Evolutionary conservation across 2,888 invertebrate genomes (phyloP).

Genomic region (Acrocyrtus sp.): DNA sequence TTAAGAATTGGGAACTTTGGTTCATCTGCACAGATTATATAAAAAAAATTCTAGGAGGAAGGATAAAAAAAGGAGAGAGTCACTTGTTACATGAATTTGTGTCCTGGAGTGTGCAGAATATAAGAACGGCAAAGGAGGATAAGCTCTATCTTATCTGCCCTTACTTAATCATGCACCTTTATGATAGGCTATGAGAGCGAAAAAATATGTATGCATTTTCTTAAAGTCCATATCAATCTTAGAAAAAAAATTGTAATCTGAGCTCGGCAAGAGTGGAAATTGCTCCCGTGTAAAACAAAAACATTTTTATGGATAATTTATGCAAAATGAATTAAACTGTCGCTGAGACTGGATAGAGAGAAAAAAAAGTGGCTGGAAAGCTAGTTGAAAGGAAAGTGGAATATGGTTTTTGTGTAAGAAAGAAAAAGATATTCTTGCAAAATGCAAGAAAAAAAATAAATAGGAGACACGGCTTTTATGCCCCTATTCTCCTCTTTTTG

Average conservation of each 20-base stretch:
- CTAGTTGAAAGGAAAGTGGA: neutral
- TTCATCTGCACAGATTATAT: too few species aligned
- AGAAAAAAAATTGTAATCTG: neutral
- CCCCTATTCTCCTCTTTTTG: too few species aligned
- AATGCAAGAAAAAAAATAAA: too few species aligned
- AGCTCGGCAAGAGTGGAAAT: neutral
- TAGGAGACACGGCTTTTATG: too few species aligned
- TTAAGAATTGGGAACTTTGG: slow-evolving; percentile 23
- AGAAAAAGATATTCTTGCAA: too few species aligned
- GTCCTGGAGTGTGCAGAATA: neutral
- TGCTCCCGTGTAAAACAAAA: too few species aligned
- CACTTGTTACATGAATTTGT: slow-evolving; percentile 14
- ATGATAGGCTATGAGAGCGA: slow-evolving; percentile 8
- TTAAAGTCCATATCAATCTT: slow-evolving; percentile 31
- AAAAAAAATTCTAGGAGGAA: too few species aligned
- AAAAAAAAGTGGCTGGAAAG: neutral
- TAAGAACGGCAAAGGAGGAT: neutral
- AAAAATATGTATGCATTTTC: neutral
- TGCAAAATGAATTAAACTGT: slow-evolving; percentile 40
- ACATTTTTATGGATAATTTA: slow-evolving; percentile 35
- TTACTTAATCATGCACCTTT: slow-evolving; percentile 37
- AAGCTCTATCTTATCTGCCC: slow-evolving; percentile 1
- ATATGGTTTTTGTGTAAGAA: neutral
- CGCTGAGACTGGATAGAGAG: neutral
- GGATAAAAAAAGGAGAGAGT: neutral